phyloP scores from a whole-genome alignment of 2,888 invertebrate species.

The Abrostola triplasia region DNA sequence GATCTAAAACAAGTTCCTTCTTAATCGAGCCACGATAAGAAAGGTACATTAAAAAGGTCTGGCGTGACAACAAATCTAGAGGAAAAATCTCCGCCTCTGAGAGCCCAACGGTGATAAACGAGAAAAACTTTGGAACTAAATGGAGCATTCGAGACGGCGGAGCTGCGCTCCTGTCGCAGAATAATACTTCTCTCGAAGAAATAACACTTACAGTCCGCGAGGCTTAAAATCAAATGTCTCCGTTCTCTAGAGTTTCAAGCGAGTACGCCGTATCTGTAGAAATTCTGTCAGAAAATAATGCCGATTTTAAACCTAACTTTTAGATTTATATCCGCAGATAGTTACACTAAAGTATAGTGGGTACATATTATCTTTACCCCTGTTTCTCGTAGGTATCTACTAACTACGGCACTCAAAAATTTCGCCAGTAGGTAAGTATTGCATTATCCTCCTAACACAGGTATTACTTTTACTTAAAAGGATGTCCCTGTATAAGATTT shows the following conservation, averaged over 20 bases:
- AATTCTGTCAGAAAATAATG: constrained; percentile 75
- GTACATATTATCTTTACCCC: too few relatives aligned
- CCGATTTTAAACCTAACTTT: constrained; percentile 65
- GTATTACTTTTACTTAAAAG: too few relatives aligned
- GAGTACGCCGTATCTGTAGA: constrained; percentile 75
- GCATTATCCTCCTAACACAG: too few relatives aligned
- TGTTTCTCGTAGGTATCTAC: background rate
- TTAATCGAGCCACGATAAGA: constrained; percentile 86
- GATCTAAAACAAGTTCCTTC: constrained; percentile 77
- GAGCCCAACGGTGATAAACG: constrained; percentile 88
- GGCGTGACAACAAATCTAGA: constrained; percentile 89
- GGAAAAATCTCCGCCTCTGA: constrained; percentile 88
- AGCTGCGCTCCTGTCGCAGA: constrained; percentile 86
- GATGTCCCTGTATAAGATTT: too few relatives aligned
- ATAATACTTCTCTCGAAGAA: constrained; percentile 87
- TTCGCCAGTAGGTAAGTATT: too few relatives aligned
- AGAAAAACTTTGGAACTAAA: constrained; percentile 89
- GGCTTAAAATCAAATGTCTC: constrained; percentile 88
- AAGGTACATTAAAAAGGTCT: constrained; percentile 89
- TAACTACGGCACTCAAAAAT: too few relatives aligned
- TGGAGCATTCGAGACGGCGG: constrained; percentile 88
- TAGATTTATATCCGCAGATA: constrained; percentile 39
- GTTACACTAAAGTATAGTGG: background rate
- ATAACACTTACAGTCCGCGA: constrained; percentile 88
- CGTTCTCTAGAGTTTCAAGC: constrained; percentile 78